Percentiles rank a stretch among this genome's conserved stretches.
Evolutionary conservation across 1,140 invertebrate species (phyloP).

Genomic region (Paraescarpia echinospica): DNA sequence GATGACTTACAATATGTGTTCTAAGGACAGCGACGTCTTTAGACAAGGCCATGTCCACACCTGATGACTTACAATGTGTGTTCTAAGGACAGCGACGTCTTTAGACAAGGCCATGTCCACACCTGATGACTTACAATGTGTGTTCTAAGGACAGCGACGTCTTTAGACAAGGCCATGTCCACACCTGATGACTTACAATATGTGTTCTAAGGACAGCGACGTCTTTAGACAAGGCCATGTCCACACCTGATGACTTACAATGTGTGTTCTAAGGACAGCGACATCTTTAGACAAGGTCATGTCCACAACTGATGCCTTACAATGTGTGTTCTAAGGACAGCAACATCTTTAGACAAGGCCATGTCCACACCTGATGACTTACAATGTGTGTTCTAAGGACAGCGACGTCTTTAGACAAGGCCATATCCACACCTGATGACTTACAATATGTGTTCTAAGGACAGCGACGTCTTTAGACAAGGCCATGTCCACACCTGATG

Average conservation of each 20-base stretch:
- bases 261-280: slow-evolving; percentile 80
- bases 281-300: slow-evolving; percentile 86
- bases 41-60: slow-evolving; percentile 82
- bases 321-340: slow-evolving; percentile 81
- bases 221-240: slow-evolving; percentile 83
- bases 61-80: slow-evolving; percentile 70
- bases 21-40: slow-evolving; percentile 84
- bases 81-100: slow-evolving; percentile 82
- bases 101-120: slow-evolving; percentile 82
- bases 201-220: slow-evolving; percentile 82
- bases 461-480: slow-evolving; percentile 83
- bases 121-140: slow-evolving; percentile 67
- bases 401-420: slow-evolving; percentile 82
- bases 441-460: slow-evolving; percentile 79
- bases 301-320: slow-evolving; percentile 71
- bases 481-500: slow-evolving; percentile 69
- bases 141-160: slow-evolving; percentile 81
- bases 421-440: slow-evolving; percentile 73
- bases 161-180: slow-evolving; percentile 84
- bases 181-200: slow-evolving; percentile 69
- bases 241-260: slow-evolving; percentile 65
- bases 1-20: slow-evolving; percentile 72
- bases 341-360: slow-evolving; percentile 83
- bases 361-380: slow-evolving; percentile 66
- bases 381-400: slow-evolving; percentile 82